Conservation (phyloP, 2,113 vertebrate species). For the Cervus canadensis region DNA sequence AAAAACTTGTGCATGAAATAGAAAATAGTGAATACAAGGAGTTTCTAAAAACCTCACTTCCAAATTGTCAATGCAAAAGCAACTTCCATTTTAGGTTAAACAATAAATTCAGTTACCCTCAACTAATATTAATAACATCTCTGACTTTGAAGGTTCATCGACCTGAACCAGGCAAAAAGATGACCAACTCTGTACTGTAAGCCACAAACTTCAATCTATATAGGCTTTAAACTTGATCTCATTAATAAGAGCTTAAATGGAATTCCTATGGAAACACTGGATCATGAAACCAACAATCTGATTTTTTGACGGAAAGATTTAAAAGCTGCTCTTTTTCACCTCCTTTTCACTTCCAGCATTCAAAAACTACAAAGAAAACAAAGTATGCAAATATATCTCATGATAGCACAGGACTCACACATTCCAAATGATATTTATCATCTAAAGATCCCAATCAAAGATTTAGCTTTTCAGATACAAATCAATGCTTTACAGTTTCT, state of each 20-base stretch:
- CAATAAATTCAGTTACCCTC: neutral
- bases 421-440: conserved; percentile 17
- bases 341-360: conserved; percentile 30
- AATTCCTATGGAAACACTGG: neutral
- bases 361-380: conserved; percentile 26
- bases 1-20: conserved; percentile 29
- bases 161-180: neutral
- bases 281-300: conserved; percentile 19
- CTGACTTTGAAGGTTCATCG: conserved; percentile 12
- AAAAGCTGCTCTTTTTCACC: conserved; percentile 21
- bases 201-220: neutral
- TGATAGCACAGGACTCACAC: conserved; percentile 33
- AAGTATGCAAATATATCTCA: conserved; percentile 12
- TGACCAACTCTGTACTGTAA: neutral
- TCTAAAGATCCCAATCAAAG: conserved; percentile 9
- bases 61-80: conserved; percentile 46
- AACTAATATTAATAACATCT: neutral
- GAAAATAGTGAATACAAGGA: conserved; percentile 48
- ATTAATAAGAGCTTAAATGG: neutral
- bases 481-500: conserved; percentile 10
- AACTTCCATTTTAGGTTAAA: conserved; percentile 33
- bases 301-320: conserved; percentile 21
- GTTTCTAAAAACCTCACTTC: conserved; percentile 7
- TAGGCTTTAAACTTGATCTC: neutral
- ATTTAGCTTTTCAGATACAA: conserved; percentile 24